A percentile compares a stretch with the other conserved stretches of the same genome.
These are phyloP conservation scores for Cyanoramphus novaezelandiae DNA, from an alignment of 2,113 vertebrate genomes.

Conservation along the genomic window DNA sequence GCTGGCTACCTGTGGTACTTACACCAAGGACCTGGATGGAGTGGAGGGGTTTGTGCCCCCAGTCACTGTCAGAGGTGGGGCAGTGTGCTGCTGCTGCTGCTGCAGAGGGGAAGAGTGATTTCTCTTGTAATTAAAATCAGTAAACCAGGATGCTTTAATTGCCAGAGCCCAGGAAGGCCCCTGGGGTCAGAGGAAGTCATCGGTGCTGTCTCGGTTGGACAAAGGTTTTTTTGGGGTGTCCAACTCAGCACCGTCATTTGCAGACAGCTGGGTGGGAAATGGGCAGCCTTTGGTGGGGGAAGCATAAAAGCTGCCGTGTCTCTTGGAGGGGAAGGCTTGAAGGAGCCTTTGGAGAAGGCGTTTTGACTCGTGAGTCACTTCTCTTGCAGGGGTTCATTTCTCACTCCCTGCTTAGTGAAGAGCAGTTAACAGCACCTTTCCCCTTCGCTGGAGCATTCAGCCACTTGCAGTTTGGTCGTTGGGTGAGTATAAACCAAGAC, in stretches of 20 bases:
- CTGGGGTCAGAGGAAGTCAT: background rate
- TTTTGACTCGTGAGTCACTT: background rate
- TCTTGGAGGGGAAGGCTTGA: background rate
- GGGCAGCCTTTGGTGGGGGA: background rate
- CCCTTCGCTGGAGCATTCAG: background rate
- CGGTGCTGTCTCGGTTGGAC: background rate
- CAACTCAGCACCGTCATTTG: background rate
- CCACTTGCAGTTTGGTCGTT: background rate
- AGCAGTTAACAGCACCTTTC: background rate
- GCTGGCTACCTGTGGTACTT: background rate
- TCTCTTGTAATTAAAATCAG: background rate
- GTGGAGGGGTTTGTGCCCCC: background rate
- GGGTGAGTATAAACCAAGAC: background rate
- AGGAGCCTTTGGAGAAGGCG: background rate
- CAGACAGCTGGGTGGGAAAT: background rate
- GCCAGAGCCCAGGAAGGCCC: too few relatives aligned
- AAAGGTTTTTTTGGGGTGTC: background rate
- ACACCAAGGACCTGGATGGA: accelerated
- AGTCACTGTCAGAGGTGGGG: accelerated
- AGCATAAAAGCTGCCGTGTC: background rate
- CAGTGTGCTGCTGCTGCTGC: background rate
- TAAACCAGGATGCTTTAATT: background rate
- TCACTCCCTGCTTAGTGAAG: background rate
- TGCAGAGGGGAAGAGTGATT: too few relatives aligned
- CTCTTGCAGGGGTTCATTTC: background rate